Evolutionary conservation across 2,888 invertebrate species (phyloP), one percentile per base, ranked within the genome.

Genomic region (Coecobrya sp.): DNA sequence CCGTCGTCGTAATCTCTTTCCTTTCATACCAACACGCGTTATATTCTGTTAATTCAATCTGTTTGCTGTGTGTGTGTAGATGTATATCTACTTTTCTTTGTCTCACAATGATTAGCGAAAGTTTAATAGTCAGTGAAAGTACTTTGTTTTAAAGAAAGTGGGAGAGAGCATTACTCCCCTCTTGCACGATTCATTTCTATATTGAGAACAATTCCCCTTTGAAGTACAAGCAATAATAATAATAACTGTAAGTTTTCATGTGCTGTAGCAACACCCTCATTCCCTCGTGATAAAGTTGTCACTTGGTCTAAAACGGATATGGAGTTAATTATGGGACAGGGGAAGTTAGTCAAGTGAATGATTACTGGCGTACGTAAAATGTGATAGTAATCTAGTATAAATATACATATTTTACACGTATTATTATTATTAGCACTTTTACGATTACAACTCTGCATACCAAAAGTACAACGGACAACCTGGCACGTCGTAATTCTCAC

Each of bases 281-380:
- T 79, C 89, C 22, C 68, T 59, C 59, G 22, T 76, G 73, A 89
- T 89, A 91, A 70, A 86, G 90, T 91, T 91, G 90, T 91, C 85
- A 91, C 86, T 49, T 79, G 81, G 22, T 79, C 82, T 22, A 81
- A 42, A 55, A 52, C 70, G 90, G 90, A 91, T 86, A 68, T 68
- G 30, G 19, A 42, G 86, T 91, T 86, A 86, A 91, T 91, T 91
- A 91, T 76, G 85, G 90, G 65, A 79, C 65, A 91, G 65, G 59
- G 62, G 36, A 62, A 86, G 70, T 36, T 55, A 65, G 65, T 45
- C 55, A 70, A 70, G 79, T 79, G 87, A 87, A 79, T 79, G 87
- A 87, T 87, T 87, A 87, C 49, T 27, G n/a, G 30, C 22, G 65
- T 85, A 52, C 52, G 59, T 5, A 52, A 55, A 11, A 55, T 19